Percentiles rank a stretch among this genome's conserved stretches.
phyloP scores from a whole-genome alignment of 2,113 vertebrate genomes.

The Neoarius graeffei region DNA sequence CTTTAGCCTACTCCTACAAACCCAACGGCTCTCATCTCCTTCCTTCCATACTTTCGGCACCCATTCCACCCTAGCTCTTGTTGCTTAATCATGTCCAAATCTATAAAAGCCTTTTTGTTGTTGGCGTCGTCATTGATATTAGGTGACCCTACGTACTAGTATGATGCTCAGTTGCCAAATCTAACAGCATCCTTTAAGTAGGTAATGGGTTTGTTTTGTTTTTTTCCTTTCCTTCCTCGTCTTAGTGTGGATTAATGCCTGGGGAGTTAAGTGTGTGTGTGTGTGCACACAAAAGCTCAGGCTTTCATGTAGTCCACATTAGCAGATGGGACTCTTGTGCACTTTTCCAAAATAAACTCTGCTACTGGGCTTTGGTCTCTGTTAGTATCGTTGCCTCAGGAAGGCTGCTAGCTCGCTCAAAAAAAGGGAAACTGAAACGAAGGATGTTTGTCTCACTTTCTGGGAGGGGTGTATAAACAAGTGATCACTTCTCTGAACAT shows the following conservation, averaged over 20 bases:
- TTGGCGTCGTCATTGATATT: slow-evolving; percentile 49
- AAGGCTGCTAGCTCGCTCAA: background rate
- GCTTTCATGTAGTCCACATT: slow-evolving; percentile 32
- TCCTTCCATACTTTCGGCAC: background rate
- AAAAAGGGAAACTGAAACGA: background rate
- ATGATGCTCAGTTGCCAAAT: slow-evolving; percentile 17
- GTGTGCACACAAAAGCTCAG: slow-evolving; percentile 5
- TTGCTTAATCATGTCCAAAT: slow-evolving; percentile 29
- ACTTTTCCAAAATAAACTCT: slow-evolving; percentile 45
- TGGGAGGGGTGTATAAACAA: slow-evolving; percentile 4
- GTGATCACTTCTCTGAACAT: background rate
- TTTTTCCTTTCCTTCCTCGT: background rate
- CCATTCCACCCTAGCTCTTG: background rate
- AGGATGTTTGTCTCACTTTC: slow-evolving; percentile 1
- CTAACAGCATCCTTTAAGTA: slow-evolving; percentile 34
- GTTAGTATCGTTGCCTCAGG: slow-evolving; percentile 11
- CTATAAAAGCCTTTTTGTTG: slow-evolving; percentile 19
- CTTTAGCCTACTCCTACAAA: background rate
- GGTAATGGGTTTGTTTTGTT: background rate
- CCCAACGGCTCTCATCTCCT: background rate
- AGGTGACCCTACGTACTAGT: slow-evolving; percentile 41
- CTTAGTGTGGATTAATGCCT: slow-evolving; percentile 13
- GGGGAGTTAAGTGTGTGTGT: slow-evolving; percentile 37
- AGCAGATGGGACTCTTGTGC: slow-evolving; percentile 18
- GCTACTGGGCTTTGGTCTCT: slow-evolving; percentile 35